A percentile compares a stretch with the other conserved stretches of the same genome.
Conservation (phyloP, 2,888 invertebrate species). For the Spialia ferax region DNA sequence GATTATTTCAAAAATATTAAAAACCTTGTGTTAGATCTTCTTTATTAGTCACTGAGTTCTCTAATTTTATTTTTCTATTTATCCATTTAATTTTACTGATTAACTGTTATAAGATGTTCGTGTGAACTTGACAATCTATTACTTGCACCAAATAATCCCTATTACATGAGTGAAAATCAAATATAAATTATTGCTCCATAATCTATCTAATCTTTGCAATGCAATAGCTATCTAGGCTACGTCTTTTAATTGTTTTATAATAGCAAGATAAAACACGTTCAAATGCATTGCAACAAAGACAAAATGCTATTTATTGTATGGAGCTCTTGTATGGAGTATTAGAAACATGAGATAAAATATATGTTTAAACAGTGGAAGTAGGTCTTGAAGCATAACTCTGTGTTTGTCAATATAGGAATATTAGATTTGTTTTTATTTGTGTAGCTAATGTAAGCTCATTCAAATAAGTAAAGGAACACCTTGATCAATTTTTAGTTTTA, state of each 20-base stretch:
- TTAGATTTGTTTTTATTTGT: not conserved
- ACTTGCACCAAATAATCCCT: slow-evolving; percentile 9
- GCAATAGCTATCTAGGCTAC: not conserved
- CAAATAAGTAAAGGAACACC: not conserved
- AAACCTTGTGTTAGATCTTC: too few species aligned
- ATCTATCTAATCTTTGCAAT: slow-evolving; percentile 6
- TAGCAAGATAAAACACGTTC: slow-evolving; percentile 21
- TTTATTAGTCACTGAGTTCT: too few species aligned
- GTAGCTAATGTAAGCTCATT: not conserved
- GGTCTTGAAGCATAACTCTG: too few species aligned
- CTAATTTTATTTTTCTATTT: too few species aligned
- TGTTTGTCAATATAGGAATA: too few species aligned
- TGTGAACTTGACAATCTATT: not conserved
- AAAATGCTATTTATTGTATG: not conserved
- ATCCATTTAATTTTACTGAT: not conserved
- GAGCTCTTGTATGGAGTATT: not conserved
- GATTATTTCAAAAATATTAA: too few species aligned
- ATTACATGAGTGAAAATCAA: not conserved
- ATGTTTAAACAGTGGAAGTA: slow-evolving; percentile 4
- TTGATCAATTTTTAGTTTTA: too few species aligned
- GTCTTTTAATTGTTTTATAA: slow-evolving; percentile 25
- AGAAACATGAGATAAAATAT: slow-evolving; percentile 4
- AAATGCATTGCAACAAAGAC: slow-evolving; percentile 24
- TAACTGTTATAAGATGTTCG: not conserved
- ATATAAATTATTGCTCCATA: not conserved